Evolutionary conservation across 2,797 vertebrate species (phyloP).

Genomic region (Acanthiza pusilla): DNA sequence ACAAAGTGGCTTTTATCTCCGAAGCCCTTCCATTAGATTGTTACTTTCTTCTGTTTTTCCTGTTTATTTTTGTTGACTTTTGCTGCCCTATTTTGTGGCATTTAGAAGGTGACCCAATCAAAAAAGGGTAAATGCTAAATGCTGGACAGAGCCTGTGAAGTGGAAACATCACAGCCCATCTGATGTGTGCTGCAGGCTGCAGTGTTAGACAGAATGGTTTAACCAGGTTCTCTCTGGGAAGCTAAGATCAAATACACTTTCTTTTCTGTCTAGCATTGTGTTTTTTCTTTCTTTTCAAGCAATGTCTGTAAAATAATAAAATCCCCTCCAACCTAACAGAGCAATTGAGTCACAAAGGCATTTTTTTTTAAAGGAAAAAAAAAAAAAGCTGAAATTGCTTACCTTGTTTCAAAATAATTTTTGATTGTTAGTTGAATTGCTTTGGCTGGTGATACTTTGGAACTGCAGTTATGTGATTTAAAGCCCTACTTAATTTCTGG

Average conservation of each 20-base stretch:
- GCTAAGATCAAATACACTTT: conserved; percentile 72
- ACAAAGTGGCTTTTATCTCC: conserved; percentile 97
- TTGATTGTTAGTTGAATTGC: conserved; percentile 47
- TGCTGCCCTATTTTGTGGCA: conserved; percentile 88
- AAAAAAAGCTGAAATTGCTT: not conserved
- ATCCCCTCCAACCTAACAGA: not conserved
- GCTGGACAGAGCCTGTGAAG: conserved; percentile 74
- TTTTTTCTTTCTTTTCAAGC: conserved; percentile 72
- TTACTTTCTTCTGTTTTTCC: conserved; percentile 78
- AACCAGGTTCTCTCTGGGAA: conserved; percentile 68
- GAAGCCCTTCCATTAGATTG: conserved; percentile 80
- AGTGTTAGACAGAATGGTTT: conserved; percentile 55
- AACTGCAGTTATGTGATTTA: conserved; percentile 50
- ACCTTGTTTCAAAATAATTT: conserved; percentile 51
- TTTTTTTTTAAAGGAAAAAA: not conserved
- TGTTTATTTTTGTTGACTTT: conserved; percentile 88
- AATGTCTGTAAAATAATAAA: conserved; percentile 35
- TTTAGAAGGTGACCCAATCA: conserved; percentile 84
- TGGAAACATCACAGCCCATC: conserved; percentile 74
- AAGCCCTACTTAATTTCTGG: conserved; percentile 47
- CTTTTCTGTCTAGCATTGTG: conserved; percentile 75
- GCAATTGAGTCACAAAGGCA: conserved; percentile 30
- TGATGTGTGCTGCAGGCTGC: conserved; percentile 67
- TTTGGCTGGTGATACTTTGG: conserved; percentile 51
- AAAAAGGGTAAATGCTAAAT: conserved; percentile 82